These are phyloP conservation scores for Pimpla rufipes DNA, from an alignment of 2,888 invertebrate species.

Conservation along the genomic window DNA sequence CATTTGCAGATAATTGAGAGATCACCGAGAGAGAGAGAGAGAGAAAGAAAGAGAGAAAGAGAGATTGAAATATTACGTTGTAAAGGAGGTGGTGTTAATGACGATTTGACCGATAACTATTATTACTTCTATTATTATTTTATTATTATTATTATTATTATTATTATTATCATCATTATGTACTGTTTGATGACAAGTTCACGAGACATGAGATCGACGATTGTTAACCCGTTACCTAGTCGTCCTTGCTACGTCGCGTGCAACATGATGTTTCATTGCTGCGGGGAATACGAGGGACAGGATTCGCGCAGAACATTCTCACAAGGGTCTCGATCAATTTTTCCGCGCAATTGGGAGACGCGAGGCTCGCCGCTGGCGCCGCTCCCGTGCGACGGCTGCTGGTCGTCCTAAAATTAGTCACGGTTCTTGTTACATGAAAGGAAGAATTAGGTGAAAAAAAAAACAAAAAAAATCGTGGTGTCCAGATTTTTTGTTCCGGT, in stretches of 20 bases:
- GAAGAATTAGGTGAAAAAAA: background rate
- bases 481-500: background rate
- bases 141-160: slow-evolving; percentile 35
- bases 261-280: slow-evolving; percentile 29
- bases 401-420: slow-evolving; percentile 55
- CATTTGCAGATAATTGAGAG: slow-evolving; percentile 38
- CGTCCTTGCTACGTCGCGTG: background rate
- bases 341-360: slow-evolving; percentile 38
- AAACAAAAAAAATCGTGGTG: background rate
- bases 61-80: slow-evolving; percentile 48
- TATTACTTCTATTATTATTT: slow-evolving; percentile 29
- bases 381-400: slow-evolving; percentile 58
- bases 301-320: slow-evolving; percentile 42
- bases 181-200: slow-evolving; percentile 44
- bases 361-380: slow-evolving; percentile 49
- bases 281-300: slow-evolving; percentile 31
- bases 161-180: slow-evolving; percentile 38
- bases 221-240: slow-evolving; percentile 11
- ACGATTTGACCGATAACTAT: slow-evolving; percentile 53
- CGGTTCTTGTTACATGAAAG: background rate
- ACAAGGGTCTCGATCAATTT: slow-evolving; percentile 32
- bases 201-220: slow-evolving; percentile 23
- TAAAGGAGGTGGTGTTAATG: slow-evolving; percentile 47
- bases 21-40: slow-evolving; percentile 2
- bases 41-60: slow-evolving; percentile 14